A percentile compares a stretch with the other conserved stretches of the same genome.
Conservation (phyloP, 2,888 invertebrate genomes). For the Drosophila acutilabella region DNA sequence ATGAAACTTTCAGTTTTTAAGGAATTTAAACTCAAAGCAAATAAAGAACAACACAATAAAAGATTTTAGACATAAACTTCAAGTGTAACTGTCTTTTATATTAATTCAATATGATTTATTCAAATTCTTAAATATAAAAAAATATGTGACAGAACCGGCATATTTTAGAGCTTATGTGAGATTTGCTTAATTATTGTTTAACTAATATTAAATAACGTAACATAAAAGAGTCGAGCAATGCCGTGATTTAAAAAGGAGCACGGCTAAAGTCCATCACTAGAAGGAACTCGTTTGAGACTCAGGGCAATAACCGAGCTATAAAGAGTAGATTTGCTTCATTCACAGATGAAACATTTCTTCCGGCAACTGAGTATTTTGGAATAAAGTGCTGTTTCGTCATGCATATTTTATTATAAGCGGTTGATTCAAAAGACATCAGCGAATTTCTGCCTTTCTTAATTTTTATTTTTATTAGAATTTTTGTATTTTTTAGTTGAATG, state of each 20-base stretch:
- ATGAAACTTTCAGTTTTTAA: no score
- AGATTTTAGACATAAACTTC: no score
- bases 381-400: conserved; percentile 46
- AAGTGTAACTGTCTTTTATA: no score
- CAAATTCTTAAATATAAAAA: neutral
- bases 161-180: neutral
- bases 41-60: no score
- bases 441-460: conserved; percentile 32
- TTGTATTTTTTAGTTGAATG: conserved; percentile 30
- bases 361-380: conserved; percentile 24
- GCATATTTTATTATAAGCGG: conserved; percentile 40
- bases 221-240: neutral
- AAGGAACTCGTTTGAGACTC: conserved; percentile 21
- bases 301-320: conserved; percentile 58
- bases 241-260: conserved; percentile 15
- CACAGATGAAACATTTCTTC: conserved; percentile 46
- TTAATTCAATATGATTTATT: no score
- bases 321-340: conserved; percentile 27
- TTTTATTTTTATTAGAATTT: conserved; percentile 27
- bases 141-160: neutral
- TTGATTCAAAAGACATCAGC: conserved; percentile 30
- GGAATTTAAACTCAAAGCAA: no score
- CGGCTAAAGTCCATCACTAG: conserved; percentile 17
- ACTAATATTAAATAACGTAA: neutral
- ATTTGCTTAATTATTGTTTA: neutral